Evolutionary conservation across 2,888 invertebrate genomes (phyloP).

Genomic region (Lobophora halterata): DNA sequence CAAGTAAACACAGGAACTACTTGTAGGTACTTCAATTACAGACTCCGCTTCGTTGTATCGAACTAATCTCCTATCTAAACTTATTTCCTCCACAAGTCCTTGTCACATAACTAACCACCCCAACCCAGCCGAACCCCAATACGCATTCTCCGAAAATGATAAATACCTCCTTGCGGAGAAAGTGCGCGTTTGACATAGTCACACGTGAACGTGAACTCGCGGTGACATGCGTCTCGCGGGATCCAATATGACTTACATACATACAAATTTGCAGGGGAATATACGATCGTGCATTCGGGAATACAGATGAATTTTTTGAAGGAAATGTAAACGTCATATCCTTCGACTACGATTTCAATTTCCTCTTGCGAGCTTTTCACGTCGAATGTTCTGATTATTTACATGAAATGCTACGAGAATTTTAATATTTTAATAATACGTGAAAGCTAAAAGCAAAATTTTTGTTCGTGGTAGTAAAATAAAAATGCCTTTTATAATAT

Average conservation of each 20-base stretch:
- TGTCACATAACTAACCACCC: constrained; percentile 12
- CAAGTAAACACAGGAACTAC: constrained; percentile 47
- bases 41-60: constrained; percentile 18
- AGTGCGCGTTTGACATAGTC: constrained; percentile 52
- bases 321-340: background rate
- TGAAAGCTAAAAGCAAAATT: constrained; percentile 19
- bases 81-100: constrained; percentile 19
- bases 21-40: constrained; percentile 42
- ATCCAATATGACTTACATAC: constrained; percentile 42
- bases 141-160: constrained; percentile 31
- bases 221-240: constrained; percentile 40
- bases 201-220: constrained; percentile 41
- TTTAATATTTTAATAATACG: constrained; percentile 16
- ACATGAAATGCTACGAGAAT: constrained; percentile 3
- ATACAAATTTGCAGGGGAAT: too few relatives aligned
- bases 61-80: constrained; percentile 26
- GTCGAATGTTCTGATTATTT: constrained; percentile 10
- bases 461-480: too few relatives aligned
- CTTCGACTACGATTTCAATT: constrained; percentile 10
- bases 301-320: constrained; percentile 13
- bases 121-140: too few relatives aligned
- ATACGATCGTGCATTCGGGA: constrained; percentile 20
- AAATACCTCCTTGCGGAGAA: constrained; percentile 46
- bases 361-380: constrained; percentile 8
- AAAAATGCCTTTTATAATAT: too few relatives aligned